phyloP scores from a whole-genome alignment of 2,888 invertebrate genomes.

The Boloria euphrosyne region DNA sequence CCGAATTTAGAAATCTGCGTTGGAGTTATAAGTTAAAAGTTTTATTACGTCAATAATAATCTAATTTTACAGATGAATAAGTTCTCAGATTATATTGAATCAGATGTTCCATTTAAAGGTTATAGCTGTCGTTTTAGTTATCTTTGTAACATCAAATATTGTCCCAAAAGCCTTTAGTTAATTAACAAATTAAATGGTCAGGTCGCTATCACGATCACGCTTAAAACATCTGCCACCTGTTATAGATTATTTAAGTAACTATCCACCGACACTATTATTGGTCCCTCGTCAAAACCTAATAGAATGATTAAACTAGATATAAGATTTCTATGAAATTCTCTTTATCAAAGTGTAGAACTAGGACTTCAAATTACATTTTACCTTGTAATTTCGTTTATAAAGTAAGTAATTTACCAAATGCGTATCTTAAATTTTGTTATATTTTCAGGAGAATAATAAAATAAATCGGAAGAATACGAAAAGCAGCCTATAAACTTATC shows the following conservation, averaged over 20 bases:
- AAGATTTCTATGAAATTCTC: constrained; percentile 4
- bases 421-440: no score
- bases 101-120: constrained; percentile 11
- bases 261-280: constrained; percentile 11
- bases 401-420: not conserved
- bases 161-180: constrained; percentile 16
- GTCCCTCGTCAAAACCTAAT: constrained; percentile 13
- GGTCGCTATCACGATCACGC: constrained; percentile 18
- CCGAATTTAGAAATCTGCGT: no score
- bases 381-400: not conserved
- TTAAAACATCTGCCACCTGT: constrained; percentile 6
- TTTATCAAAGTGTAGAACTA: not conserved
- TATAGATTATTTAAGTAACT: constrained; percentile 21
- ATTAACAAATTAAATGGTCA: constrained; percentile 22
- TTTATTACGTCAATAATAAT: no score
- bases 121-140: constrained; percentile 1
- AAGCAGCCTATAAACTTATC: constrained; percentile 4
- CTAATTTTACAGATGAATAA: no score
- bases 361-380: not conserved
- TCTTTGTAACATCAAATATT: constrained; percentile 19
- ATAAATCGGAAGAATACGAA: not conserved
- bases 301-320: constrained; percentile 12
- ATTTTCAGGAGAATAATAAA: not conserved
- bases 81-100: constrained; percentile 4
- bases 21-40: no score